These are phyloP conservation scores for Megaceryle maxima DNA, from an alignment of 2,113 vertebrate species.

Conservation along the genomic window DNA sequence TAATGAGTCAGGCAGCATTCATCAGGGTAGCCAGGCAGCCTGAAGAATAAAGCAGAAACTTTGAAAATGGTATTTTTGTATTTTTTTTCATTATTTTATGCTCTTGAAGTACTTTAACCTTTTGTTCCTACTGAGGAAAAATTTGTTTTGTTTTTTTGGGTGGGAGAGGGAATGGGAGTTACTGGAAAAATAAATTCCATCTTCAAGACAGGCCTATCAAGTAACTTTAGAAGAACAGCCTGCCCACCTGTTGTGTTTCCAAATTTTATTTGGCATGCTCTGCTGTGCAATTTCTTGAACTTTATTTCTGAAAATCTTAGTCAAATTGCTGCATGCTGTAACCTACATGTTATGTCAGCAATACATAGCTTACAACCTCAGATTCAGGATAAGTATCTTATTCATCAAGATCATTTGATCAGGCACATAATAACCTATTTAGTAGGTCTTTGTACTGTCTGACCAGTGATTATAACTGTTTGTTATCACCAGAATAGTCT, in stretches of 20 bases:
- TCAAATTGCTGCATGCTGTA: not conserved
- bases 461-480: not conserved
- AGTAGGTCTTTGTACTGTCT: not conserved
- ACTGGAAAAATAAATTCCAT: slow-evolving; percentile 64
- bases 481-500: not conserved
- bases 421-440: not conserved
- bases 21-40: not conserved
- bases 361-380: not conserved
- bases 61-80: not conserved
- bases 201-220: slow-evolving; percentile 21
- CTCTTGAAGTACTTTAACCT: slow-evolving; percentile 48
- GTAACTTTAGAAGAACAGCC: not conserved
- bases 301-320: not conserved
- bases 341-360: not conserved
- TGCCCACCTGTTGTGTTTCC: slow-evolving; percentile 27
- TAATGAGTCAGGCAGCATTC: not conserved
- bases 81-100: not conserved
- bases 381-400: not conserved
- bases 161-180: slow-evolving; percentile 15
- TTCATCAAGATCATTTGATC: not conserved
- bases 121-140: slow-evolving; percentile 38
- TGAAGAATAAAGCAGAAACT: not conserved
- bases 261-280: slow-evolving; percentile 23
- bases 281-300: not conserved
- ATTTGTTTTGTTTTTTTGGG: not conserved